Evolutionary conservation across 2,797 vertebrate species (phyloP).

Genomic region (Simalia tracyae): DNA sequence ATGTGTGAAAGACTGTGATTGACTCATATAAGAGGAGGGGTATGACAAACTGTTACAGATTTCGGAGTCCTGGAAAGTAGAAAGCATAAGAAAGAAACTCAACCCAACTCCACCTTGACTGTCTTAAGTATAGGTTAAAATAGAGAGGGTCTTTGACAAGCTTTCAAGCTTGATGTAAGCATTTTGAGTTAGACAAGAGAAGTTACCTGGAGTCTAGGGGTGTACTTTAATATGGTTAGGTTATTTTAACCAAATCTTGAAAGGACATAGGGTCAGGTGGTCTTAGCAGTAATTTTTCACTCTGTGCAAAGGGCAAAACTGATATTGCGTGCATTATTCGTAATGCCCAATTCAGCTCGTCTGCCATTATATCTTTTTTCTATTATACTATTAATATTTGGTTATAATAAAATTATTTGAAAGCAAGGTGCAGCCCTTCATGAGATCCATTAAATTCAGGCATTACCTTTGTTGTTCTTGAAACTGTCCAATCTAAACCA

Average conservation of each 20-base stretch:
- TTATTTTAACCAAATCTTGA: background rate
- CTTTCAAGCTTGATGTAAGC: background rate
- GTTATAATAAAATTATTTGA: too few species aligned
- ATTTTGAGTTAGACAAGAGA: background rate
- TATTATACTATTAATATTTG: too few species aligned
- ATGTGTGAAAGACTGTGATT: background rate
- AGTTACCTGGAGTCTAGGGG: background rate
- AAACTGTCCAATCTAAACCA: too few species aligned
- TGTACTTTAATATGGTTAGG: background rate
- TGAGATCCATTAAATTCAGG: too few species aligned
- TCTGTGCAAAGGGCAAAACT: background rate
- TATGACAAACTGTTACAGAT: background rate
- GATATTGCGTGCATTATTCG: background rate
- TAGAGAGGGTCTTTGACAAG: background rate
- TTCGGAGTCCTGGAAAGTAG: background rate
- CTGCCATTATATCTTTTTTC: background rate
- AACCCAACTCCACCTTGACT: background rate
- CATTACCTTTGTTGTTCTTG: too few species aligned
- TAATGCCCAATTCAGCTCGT: background rate
- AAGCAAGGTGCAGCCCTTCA: too few species aligned
- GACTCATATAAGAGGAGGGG: background rate
- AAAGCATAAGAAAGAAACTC: background rate
- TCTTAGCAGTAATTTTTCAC: background rate
- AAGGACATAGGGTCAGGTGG: background rate
- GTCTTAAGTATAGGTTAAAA: background rate